Percentiles rank a stretch among this genome's conserved stretches.
Conservation (phyloP, 2,888 invertebrate genomes). For the Pachycephus smyrnensis region DNA sequence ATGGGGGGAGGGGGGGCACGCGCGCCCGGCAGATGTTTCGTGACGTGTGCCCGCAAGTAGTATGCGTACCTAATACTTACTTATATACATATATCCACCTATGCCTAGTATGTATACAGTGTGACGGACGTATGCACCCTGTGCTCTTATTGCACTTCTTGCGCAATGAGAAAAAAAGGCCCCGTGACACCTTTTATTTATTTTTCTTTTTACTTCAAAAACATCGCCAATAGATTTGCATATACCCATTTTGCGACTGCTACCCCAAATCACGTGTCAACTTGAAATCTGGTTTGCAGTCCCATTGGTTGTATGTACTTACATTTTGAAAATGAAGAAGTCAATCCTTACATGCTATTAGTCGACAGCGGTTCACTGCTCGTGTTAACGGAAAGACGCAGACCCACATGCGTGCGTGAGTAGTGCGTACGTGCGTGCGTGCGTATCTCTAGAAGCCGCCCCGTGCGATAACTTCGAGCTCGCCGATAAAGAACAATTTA, state of each 20-base stretch:
- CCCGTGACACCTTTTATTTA: not conserved
- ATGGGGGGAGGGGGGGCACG: constrained; percentile 47
- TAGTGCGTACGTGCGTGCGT: constrained; percentile 17
- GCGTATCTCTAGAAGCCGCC: constrained; percentile 54
- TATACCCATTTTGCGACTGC: not conserved
- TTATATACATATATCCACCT: not conserved
- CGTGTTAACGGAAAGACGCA: not conserved
- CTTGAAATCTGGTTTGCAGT: not conserved
- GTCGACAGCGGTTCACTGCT: not conserved
- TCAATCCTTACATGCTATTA: not conserved
- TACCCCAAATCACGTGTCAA: not conserved
- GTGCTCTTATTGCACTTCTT: not conserved
- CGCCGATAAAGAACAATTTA: constrained; percentile 51
- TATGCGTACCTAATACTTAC: not conserved
- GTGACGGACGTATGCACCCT: not conserved
- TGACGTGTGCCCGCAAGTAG: constrained; percentile 55
- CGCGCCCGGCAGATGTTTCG: constrained; percentile 57
- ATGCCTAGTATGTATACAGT: not conserved
- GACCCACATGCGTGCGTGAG: not conserved
- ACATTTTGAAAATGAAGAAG: not conserved
- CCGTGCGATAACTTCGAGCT: constrained; percentile 37
- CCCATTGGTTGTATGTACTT: not conserved
- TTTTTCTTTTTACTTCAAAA: not conserved
- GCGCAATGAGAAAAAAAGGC: not conserved
- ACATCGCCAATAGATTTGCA: not conserved